Evolutionary conservation across 1,140 invertebrate genomes (phyloP), one percentile per base, ranked within the genome.

Genomic region (Nilaparvata lugens): DNA sequence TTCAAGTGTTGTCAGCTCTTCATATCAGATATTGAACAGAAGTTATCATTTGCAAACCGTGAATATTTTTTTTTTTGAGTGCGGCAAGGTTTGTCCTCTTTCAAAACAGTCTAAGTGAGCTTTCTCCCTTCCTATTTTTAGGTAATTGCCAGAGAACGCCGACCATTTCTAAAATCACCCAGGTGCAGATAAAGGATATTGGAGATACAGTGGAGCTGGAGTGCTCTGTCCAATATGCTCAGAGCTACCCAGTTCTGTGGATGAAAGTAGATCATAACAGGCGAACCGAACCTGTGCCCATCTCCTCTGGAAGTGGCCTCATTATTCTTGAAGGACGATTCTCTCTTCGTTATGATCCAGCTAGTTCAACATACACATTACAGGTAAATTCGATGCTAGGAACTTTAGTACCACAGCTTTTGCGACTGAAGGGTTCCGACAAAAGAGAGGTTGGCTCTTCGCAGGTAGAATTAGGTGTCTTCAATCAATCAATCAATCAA

Each of bases 131-230:
- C 67, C 2, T 35, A 35, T 67, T 77, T 78, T 21, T 69, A 87
- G 86, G 68, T 40, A 62, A 69, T 48, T 78, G 56, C 14, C 91
- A 93, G 70, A 78, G 90, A 63, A 91, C 89, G 14, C 93, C 93
- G 3, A 92, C 89, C 1, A 95, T 95, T 68, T 93, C 91, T 0
- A 88, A 91, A 64, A 94, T 95, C 64, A 89, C 90, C 1, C 89
- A 93, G 71, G 88, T 92, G 72, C 90, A 93, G 76, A 91, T 95
- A 45, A 86, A 90, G 69, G 90, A 94, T 74, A 93, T 95, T 65
- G 92, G 92, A 1, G 88, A 88, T 24, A 87, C 88, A 13, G 89
- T 92, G 0, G 89, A 95, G 69, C 76, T 95, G 55, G 84, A 86
- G 56, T 95, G 93, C 72, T 91, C 90, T 0, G 91, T 95, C 3